Evolutionary conservation across 2,888 invertebrate species (phyloP).

Genomic region (Chaetogeoica ovagalla): DNA sequence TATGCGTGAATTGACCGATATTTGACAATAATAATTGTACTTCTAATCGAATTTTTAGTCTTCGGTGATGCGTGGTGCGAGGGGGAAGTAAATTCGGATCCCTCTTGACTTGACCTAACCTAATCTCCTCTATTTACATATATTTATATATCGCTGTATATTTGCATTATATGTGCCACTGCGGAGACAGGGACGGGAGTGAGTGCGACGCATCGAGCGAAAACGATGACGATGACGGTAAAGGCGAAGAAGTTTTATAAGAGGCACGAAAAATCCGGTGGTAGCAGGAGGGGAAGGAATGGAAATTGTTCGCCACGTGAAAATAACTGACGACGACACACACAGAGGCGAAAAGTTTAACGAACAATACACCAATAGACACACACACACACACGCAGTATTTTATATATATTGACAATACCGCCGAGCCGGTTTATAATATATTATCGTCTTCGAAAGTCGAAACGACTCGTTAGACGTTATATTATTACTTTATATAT

Average conservation of each 20-base stretch:
- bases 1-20: too few species aligned
- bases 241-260: conserved; percentile 40
- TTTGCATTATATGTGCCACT: too few species aligned
- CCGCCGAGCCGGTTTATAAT: conserved; percentile 21
- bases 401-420: conserved; percentile 1
- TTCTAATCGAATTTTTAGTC: too few species aligned
- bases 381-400: background rate
- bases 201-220: background rate
- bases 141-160: too few species aligned
- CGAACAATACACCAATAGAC: conserved; percentile 12
- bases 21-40: too few species aligned
- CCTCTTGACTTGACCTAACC: too few species aligned
- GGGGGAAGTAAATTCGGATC: too few species aligned
- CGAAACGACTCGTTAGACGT: conserved; percentile 31
- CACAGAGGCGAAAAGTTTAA: conserved; percentile 45
- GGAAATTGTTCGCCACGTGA: conserved; percentile 1
- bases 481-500: conserved; percentile 13
- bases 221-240: background rate
- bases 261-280: background rate
- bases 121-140: too few species aligned
- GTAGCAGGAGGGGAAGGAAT: background rate
- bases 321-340: conserved; percentile 17
- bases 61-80: too few species aligned
- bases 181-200: too few species aligned
- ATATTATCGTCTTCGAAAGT: conserved; percentile 47